Percentiles rank a stretch among this genome's conserved stretches.
These are phyloP conservation scores for Myotis myotis DNA, from an alignment of 2,797 vertebrate species.

Conservation along the genomic window DNA sequence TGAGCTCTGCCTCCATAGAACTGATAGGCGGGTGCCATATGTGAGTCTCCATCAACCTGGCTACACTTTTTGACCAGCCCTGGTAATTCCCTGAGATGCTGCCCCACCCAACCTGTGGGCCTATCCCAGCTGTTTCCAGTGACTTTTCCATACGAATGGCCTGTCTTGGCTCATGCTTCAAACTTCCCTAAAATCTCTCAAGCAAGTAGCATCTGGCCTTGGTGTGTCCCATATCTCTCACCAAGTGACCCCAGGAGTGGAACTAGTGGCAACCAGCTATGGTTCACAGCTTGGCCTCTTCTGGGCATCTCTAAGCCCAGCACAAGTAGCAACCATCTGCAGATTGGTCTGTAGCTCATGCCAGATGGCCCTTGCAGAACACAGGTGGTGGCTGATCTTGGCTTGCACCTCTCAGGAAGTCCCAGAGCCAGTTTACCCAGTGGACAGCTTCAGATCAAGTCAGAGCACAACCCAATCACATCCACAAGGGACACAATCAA, in stretches of 20 bases:
- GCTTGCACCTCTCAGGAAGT: not conserved
- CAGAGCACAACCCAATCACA: not conserved
- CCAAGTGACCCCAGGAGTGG: not conserved
- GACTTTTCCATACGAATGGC: not conserved
- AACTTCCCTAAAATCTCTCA: not conserved
- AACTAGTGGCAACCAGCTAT: not conserved
- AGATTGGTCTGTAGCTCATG: not conserved
- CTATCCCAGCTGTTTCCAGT: not conserved
- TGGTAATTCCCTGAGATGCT: not conserved
- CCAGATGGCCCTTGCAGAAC: not conserved
- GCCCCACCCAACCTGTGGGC: not conserved
- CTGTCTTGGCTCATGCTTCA: not conserved
- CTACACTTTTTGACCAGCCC: not conserved
- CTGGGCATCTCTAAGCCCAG: not conserved
- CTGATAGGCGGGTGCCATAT: no score
- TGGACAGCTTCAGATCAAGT: not conserved
- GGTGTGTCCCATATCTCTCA: not conserved
- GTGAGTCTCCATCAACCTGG: not conserved
- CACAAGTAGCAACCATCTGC: not conserved
- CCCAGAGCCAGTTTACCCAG: not conserved
- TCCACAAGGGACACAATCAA: not conserved
- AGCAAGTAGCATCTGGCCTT: not conserved
- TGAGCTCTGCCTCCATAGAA: no score
- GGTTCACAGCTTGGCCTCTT: not conserved
- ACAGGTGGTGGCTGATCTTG: not conserved